Evolutionary conservation across 2,888 invertebrate genomes (phyloP).

Genomic region (Bursaphelenchus okinawaensis): DNA sequence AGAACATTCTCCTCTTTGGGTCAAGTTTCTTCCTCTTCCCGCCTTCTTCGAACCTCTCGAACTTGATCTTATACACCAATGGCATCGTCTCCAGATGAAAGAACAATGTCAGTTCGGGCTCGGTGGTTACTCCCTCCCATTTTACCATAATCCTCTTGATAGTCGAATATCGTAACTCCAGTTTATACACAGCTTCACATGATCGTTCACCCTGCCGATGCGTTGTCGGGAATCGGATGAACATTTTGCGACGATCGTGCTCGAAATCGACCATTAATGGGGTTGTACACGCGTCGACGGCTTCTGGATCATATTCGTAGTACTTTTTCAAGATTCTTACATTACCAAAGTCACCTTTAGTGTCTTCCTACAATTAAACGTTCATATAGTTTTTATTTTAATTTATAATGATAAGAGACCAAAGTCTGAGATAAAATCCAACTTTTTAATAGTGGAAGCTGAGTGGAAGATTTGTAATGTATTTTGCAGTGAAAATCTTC

Average conservation of each 20-base stretch:
- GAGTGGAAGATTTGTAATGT: too few species aligned
- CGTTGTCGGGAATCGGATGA: slow-evolving; percentile 18
- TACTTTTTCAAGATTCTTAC: not conserved
- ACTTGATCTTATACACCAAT: slow-evolving; percentile 1
- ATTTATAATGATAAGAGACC: too few species aligned
- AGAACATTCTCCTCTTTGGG: not conserved
- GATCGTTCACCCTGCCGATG: not conserved
- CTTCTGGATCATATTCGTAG: not conserved
- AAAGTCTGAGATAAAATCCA: too few species aligned
- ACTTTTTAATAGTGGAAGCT: too few species aligned
- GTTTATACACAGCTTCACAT: not conserved
- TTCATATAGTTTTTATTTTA: not conserved
- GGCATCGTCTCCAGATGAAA: slow-evolving; percentile 1
- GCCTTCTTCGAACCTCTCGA: not conserved
- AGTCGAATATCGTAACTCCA: slow-evolving; percentile 17
- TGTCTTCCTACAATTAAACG: not conserved
- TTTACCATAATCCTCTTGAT: slow-evolving; percentile 20
- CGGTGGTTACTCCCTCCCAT: not conserved
- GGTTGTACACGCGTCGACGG: too few species aligned
- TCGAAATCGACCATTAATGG: slow-evolving; percentile 18
- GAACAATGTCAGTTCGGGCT: not conserved
- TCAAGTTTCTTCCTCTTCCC: not conserved
- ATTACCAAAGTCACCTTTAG: not conserved
- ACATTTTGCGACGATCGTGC: slow-evolving; percentile 22
- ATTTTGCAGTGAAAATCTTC: too few species aligned